Percentiles rank a stretch among this genome's conserved stretches.
Evolutionary conservation across 2,888 invertebrate species (phyloP).

Genomic region (Acanthosoma haemorrhoidale): DNA sequence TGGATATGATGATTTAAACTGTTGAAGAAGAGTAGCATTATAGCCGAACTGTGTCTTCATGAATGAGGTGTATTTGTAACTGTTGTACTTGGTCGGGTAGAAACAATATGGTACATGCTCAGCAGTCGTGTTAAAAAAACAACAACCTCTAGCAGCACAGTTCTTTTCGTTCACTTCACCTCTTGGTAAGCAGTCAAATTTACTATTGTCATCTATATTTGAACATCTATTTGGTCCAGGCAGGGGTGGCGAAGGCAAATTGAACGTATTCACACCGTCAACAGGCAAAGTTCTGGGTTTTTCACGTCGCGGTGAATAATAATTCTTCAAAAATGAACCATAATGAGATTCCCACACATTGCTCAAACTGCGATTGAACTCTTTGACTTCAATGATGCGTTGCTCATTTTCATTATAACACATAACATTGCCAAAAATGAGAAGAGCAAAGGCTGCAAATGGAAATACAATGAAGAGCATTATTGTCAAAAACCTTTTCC

Average conservation of each 20-base stretch:
- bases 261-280: not conserved
- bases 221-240: conserved; percentile 22
- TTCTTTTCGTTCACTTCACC: conserved; percentile 35
- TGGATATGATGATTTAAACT: conserved; percentile 58
- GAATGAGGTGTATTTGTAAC: conserved; percentile 48
- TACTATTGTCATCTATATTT: conserved; percentile 37
- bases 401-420: not conserved
- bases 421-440: not conserved
- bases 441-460: not conserved
- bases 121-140: conserved; percentile 37
- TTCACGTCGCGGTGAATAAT: not conserved
- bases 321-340: conserved; percentile 26
- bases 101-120: conserved; percentile 63
- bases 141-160: conserved; percentile 41
- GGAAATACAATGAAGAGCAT: not conserved
- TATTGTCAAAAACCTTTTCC: not conserved
- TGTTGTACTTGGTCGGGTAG: conserved; percentile 61
- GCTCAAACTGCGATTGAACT: not conserved
- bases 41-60: not conserved
- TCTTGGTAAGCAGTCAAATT: conserved; percentile 42
- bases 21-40: not conserved
- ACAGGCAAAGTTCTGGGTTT: not conserved
- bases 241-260: conserved; percentile 25
- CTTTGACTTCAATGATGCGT: not conserved
- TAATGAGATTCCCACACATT: conserved; percentile 41